phyloP scores from a whole-genome alignment of 2,888 invertebrate genomes.

The Drosophila peninsularis region DNA sequence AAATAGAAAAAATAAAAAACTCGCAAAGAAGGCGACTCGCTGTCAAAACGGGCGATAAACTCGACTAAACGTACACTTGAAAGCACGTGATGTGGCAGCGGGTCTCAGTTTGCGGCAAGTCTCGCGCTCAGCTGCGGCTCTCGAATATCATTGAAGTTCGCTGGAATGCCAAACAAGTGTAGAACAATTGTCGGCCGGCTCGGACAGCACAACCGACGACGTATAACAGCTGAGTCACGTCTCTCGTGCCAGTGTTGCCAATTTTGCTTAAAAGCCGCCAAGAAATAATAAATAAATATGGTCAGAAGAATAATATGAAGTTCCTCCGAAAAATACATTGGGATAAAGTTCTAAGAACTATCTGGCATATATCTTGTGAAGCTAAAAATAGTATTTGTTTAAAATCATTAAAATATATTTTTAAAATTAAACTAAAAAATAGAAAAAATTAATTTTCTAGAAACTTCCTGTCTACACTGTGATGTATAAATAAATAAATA shows the following conservation, averaged over 20 bases:
- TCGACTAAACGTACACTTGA: slow-evolving; percentile 38
- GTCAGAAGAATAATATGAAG: not conserved
- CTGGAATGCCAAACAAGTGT: slow-evolving; percentile 74
- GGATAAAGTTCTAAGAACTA: no score
- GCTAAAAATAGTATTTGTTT: no score
- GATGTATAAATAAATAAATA: no score
- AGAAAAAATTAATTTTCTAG: no score
- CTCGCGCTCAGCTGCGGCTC: slow-evolving; percentile 44
- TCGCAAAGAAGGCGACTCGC: slow-evolving; percentile 6
- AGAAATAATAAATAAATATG: not conserved
- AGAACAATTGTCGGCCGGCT: slow-evolving; percentile 46
- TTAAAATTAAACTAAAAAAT: no score
- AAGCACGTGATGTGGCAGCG: slow-evolving; percentile 65
- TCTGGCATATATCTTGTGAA: no score
- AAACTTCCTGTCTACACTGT: no score
- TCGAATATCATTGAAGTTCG: slow-evolving; percentile 69
- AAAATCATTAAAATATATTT: no score
- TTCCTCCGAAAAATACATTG: not conserved
- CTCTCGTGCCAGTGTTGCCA: slow-evolving; percentile 10
- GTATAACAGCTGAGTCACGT: slow-evolving; percentile 53
- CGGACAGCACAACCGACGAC: slow-evolving; percentile 12
- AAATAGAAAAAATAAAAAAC: slow-evolving; percentile 19
- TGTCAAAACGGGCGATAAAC: slow-evolving; percentile 39
- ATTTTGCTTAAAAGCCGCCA: not conserved
- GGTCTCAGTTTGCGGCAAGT: slow-evolving; percentile 50